These are phyloP conservation scores for Terrapene triunguis DNA, from an alignment of 2,113 vertebrate genomes.

Conservation along the genomic window DNA sequence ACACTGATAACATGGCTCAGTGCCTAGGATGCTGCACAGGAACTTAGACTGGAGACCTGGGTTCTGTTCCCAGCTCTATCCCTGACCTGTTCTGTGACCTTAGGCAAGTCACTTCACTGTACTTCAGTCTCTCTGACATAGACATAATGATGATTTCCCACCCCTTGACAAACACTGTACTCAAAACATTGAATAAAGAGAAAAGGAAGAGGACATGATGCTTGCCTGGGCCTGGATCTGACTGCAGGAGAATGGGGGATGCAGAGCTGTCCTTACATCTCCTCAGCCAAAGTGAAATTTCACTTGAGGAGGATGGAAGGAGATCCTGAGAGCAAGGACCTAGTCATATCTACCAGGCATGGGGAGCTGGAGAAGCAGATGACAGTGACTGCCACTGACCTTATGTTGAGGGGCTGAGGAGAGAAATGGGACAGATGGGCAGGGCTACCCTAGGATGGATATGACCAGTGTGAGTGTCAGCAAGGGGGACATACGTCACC, in stretches of 20 bases:
- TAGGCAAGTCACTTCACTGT: not conserved
- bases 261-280: not conserved
- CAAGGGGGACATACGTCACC: not conserved
- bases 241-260: not conserved
- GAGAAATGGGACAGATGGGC: not conserved
- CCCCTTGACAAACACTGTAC: not conserved
- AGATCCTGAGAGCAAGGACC: not conserved
- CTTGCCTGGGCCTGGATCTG: not conserved
- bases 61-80: not conserved
- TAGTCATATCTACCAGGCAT: not conserved
- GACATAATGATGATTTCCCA: not conserved
- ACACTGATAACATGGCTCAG: not conserved
- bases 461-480: not conserved
- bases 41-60: not conserved
- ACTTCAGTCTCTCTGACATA: not conserved
- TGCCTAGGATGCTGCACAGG: not conserved
- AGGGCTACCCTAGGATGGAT: not conserved
- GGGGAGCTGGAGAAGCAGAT: not conserved
- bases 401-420: not conserved
- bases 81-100: not conserved
- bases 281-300: not conserved
- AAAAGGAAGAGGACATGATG: not conserved
- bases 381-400: not conserved
- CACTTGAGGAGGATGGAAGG: not conserved
- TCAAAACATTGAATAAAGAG: not conserved